Evolutionary conservation across 2,888 invertebrate genomes (phyloP), one percentile per base, ranked within the genome.

Genomic region (Halictus quadricinctus): DNA sequence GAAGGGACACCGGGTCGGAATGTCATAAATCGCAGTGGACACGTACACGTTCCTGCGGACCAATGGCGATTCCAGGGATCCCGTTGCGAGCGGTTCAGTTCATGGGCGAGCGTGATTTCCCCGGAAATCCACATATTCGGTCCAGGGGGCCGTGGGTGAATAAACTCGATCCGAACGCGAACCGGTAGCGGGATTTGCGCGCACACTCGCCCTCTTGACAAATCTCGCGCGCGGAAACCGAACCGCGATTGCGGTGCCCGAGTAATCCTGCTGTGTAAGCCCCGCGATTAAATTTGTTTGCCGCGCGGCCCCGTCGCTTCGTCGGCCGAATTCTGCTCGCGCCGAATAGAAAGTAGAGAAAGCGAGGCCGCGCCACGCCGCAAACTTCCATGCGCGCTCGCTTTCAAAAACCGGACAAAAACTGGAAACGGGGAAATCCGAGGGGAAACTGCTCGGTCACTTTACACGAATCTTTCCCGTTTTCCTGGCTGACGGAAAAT

Each of bases 221-320:
- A 82, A 85, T 85, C 79, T 81, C 74, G 85, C 85, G 73, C 72
- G 84, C 66, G 87, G 79, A 70, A 84, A 79, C 60, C 76, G 87
- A 81, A 79, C 79, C 84, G 73, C 84, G 81, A 79, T 81, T 77
- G 84, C 72, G 84, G 74, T 77, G 29, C 41, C 74, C 18, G 75
- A 58, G 64, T 89, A 89, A 89, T 89, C 87, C 88, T 64, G 48
- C 12, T 29, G 75, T 77, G 81, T 85, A 83, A 87, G 84, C 84
- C 69, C 72, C 36, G 66, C 83, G 89, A 90, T 90, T 90, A 90
- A 90, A 90, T 87, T 90, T 87, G 87, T 86, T 87, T 83, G 82
- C 76, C 41, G 41, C 66, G 69, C 69, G 69, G 21, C 36, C 69
- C 36, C 18, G 66, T 66, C 66, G 66, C 82, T 81, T 58, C 80